Percentiles rank a stretch among this genome's conserved stretches.
These are phyloP conservation scores for Hirtodrosophila histrioides DNA, from an alignment of 2,888 invertebrate species.

Conservation along the genomic window DNA sequence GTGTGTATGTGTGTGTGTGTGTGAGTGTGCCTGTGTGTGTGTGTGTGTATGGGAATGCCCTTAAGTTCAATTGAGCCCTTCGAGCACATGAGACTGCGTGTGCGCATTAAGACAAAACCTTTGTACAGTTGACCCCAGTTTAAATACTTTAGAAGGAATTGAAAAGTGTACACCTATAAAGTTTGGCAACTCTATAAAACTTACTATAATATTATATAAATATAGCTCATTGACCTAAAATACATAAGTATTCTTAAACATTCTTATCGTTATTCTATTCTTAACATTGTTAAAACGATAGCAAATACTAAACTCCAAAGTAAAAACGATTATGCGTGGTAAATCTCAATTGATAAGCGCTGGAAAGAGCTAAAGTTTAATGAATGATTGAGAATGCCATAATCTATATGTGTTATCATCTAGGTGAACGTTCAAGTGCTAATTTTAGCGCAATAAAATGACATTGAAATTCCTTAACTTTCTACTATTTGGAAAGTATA, in stretches of 20 bases:
- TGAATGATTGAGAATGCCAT: not conserved
- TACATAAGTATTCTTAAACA: too few species aligned
- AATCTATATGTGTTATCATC: not conserved
- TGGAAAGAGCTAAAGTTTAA: not conserved
- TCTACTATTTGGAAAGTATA: not conserved
- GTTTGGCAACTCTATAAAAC: too few species aligned
- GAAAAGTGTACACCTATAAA: too few species aligned
- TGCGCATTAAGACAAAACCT: conserved; percentile 25
- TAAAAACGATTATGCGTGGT: conserved; percentile 1
- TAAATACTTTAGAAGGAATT: not conserved
- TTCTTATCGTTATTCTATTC: too few species aligned
- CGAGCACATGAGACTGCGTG: conserved; percentile 53
- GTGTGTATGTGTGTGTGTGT: conserved; percentile 26
- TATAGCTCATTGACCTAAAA: not conserved
- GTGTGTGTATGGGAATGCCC: conserved; percentile 59
- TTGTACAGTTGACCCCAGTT: conserved; percentile 26
- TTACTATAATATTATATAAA: too few species aligned
- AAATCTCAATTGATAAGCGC: not conserved
- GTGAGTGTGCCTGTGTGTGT: conserved; percentile 17
- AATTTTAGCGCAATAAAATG: not conserved
- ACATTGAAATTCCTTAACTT: not conserved
- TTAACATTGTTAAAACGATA: too few species aligned
- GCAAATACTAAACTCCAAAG: too few species aligned
- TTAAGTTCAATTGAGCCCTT: conserved; percentile 56
- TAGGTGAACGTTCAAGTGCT: not conserved